A percentile compares a stretch with the other conserved stretches of the same genome.
phyloP scores from a whole-genome alignment of 2,113 vertebrate species.

The Alosa alosa region DNA sequence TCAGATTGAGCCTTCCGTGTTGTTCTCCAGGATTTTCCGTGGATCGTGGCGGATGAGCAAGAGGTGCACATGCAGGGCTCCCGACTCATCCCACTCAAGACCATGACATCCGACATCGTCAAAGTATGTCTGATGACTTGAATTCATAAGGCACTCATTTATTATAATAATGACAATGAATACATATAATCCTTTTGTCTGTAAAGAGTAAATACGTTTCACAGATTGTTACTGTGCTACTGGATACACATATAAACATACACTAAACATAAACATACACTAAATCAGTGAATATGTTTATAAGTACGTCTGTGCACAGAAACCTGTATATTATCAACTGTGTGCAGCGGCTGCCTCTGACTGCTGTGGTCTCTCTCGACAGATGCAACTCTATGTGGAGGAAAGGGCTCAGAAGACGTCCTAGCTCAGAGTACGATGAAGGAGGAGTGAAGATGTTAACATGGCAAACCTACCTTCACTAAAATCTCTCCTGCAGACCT shows the following conservation, averaged over 20 bases:
- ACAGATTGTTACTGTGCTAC: not conserved
- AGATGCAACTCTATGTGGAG: slow-evolving; percentile 99
- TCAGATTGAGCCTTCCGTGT: not conserved
- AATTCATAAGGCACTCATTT: not conserved
- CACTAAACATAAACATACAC: no score
- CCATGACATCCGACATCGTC: slow-evolving; percentile 95
- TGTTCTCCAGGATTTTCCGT: slow-evolving; percentile 85
- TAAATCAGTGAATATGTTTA: not conserved
- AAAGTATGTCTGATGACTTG: slow-evolving; percentile 73
- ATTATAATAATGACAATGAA: not conserved
- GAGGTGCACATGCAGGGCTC: slow-evolving; percentile 95
- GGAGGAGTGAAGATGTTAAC: not conserved
- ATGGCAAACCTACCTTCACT: not conserved
- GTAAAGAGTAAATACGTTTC: no score
- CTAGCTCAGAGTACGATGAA: not conserved
- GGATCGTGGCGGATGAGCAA: slow-evolving; percentile 96
- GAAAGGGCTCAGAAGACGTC: slow-evolving; percentile 74
- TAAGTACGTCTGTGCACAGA: not conserved
- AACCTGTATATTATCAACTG: not conserved
- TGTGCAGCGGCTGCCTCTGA: not conserved
- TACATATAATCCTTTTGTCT: not conserved
- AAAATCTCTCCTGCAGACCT: no score
- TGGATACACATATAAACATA: no score
- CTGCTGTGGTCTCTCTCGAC: not conserved
- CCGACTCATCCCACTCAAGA: slow-evolving; percentile 91